A percentile compares a stretch with the other conserved stretches of the same genome.
Conservation (phyloP, 2,113 vertebrate genomes). For the Percina caprodes region DNA sequence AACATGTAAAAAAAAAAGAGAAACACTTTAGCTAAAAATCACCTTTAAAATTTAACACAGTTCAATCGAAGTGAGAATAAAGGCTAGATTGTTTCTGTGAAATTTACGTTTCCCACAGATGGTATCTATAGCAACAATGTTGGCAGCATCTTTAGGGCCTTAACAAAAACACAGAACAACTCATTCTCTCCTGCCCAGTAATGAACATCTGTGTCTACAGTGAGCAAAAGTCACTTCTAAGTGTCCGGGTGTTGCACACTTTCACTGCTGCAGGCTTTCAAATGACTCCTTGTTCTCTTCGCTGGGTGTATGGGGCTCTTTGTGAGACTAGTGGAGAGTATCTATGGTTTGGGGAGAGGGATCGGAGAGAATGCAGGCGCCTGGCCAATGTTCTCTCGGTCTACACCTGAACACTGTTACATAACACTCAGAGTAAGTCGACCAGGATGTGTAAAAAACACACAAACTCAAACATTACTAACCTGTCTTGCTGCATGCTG, state of each 20-base stretch:
- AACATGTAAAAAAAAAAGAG: conserved; percentile 66
- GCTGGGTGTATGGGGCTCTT: conserved; percentile 59
- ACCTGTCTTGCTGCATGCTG: conserved; percentile 24
- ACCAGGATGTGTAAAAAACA: conserved; percentile 5
- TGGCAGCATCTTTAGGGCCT: conserved; percentile 35
- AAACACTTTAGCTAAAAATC: conserved; percentile 33
- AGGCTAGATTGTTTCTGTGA: conserved; percentile 14
- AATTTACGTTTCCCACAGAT: conserved; percentile 38
- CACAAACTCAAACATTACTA: conserved; percentile 14
- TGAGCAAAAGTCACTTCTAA: conserved; percentile 57
- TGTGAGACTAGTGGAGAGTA: conserved; percentile 58
- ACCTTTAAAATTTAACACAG: conserved; percentile 24
- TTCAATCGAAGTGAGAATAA: conserved; percentile 23
- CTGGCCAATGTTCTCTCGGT: conserved; percentile 54
- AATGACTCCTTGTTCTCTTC: conserved; percentile 57
- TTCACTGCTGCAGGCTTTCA: conserved; percentile 58
- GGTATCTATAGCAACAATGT: conserved; percentile 62
- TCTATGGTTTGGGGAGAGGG: conserved; percentile 68
- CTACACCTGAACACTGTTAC: conserved; percentile 71
- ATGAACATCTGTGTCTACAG: conserved; percentile 66
- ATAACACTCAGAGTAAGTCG: conserved; percentile 33
- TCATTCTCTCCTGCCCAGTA: conserved; percentile 35
- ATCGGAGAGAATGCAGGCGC: conserved; percentile 69
- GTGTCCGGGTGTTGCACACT: conserved; percentile 49
- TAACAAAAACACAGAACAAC: conserved; percentile 57